Percentiles rank a stretch among this genome's conserved stretches.
Conservation (phyloP, 2,797 vertebrate species). For the Podarcis lilfordi region DNA sequence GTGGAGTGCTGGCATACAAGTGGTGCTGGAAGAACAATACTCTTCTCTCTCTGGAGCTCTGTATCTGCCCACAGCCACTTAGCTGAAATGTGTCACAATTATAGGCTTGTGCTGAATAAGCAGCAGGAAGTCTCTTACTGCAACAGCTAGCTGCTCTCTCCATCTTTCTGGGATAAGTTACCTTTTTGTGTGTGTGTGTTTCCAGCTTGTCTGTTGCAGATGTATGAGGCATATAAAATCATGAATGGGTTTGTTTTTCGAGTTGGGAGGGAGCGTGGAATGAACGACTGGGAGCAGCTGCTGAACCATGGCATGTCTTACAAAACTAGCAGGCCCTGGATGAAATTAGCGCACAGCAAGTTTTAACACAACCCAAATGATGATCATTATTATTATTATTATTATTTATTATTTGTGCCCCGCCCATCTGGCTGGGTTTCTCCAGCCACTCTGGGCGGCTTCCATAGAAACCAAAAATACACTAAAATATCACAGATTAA, state of each 20-base stretch:
- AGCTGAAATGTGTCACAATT: conserved; percentile 26
- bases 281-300: neutral
- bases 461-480: too few relatives aligned
- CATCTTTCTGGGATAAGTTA: neutral
- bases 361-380: neutral
- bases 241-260: neutral
- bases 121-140: conserved; percentile 2
- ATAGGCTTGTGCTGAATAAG: neutral
- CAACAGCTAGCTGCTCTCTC: neutral
- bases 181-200: neutral
- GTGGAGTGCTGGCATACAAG: neutral
- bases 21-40: neutral
- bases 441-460: too few relatives aligned
- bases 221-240: neutral
- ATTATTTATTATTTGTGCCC: too few relatives aligned
- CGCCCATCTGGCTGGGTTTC: too few relatives aligned
- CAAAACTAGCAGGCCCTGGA: neutral
- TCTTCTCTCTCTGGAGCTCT: neutral
- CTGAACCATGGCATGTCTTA: neutral
- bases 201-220: neutral
- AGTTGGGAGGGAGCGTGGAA: too few relatives aligned
- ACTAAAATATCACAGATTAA: too few relatives aligned
- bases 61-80: neutral
- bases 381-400: too few relatives aligned
- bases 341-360: neutral